Percentiles rank a stretch among this genome's conserved stretches.
Evolutionary conservation across 2,797 vertebrate genomes (phyloP).

Genomic region (Heteromormyrus szaboi): DNA sequence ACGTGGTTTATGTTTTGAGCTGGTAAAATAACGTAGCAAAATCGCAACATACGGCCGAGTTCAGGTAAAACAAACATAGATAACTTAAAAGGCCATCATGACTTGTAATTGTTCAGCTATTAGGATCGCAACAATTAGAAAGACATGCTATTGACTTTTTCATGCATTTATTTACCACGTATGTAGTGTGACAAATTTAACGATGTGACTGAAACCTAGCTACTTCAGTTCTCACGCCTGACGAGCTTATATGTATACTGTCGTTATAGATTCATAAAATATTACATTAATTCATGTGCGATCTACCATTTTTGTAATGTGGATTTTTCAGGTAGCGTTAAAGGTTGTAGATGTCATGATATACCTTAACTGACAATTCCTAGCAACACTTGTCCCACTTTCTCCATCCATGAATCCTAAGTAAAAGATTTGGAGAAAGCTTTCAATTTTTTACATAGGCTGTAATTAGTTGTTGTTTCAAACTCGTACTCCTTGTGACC

Average conservation of each 20-base stretch:
- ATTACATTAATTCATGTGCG: background rate
- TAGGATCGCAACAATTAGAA: background rate
- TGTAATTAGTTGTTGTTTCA: background rate
- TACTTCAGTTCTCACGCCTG: background rate
- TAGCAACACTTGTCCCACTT: background rate
- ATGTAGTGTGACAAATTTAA: background rate
- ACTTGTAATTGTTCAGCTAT: background rate
- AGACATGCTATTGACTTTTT: background rate
- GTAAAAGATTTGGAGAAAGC: background rate
- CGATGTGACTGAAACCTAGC: background rate
- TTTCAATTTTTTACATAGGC: background rate
- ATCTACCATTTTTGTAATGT: background rate
- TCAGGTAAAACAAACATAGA: background rate
- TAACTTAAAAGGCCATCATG: slow-evolving; percentile 18
- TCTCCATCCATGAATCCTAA: background rate
- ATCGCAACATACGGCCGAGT: background rate
- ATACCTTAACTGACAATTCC: background rate
- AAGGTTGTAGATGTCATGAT: background rate
- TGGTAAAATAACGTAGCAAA: background rate
- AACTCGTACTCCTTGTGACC: background rate
- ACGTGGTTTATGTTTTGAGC: background rate
- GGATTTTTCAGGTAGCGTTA: background rate
- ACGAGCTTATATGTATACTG: background rate
- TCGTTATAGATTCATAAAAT: background rate
- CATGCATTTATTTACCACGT: background rate